A percentile compares a stretch with the other conserved stretches of the same genome.
phyloP scores from a whole-genome alignment of 2,888 invertebrate species.

The Phorcus lineatus region DNA sequence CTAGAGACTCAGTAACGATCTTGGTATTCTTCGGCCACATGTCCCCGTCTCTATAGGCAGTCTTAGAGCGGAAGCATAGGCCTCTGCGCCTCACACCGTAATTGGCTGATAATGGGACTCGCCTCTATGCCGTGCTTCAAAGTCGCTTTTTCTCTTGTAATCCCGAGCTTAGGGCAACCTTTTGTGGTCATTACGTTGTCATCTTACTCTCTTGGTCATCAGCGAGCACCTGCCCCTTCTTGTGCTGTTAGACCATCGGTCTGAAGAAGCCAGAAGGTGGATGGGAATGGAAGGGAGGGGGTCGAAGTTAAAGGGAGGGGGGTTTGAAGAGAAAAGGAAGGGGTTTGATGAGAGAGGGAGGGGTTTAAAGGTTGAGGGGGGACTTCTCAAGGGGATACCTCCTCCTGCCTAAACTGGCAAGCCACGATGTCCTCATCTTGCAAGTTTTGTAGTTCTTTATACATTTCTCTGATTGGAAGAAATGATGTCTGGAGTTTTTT shows the following conservation, averaged over 20 bases:
- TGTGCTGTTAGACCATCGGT: neutral
- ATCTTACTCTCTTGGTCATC: conserved; percentile 22
- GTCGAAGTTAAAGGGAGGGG: neutral
- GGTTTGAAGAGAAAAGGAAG: neutral
- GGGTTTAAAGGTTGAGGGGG: neutral
- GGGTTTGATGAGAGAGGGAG: conserved; percentile 16
- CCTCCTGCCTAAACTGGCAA: neutral
- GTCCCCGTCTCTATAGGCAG: neutral
- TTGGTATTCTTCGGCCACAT: conserved; percentile 1
- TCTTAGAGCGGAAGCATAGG: conserved; percentile 4
- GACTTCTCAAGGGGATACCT: neutral
- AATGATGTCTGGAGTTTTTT: neutral
- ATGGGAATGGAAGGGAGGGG: conserved; percentile 3
- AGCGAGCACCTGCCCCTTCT: conserved; percentile 15
- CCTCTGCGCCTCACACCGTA: conserved; percentile 11
- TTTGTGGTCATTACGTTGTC: conserved; percentile 27
- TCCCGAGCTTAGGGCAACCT: conserved; percentile 6
- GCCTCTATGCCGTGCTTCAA: conserved; percentile 2
- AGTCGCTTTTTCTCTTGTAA: conserved; percentile 19
- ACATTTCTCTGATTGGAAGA: conserved; percentile 1
- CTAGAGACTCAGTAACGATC: conserved; percentile 17
- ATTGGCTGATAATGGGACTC: conserved; percentile 19
- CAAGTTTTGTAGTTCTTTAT: conserved; percentile 9
- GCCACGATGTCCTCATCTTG: neutral
- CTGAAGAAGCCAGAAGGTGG: neutral